phyloP scores from a whole-genome alignment of 2,113 vertebrate species.

The Hypomesus transpacificus region DNA sequence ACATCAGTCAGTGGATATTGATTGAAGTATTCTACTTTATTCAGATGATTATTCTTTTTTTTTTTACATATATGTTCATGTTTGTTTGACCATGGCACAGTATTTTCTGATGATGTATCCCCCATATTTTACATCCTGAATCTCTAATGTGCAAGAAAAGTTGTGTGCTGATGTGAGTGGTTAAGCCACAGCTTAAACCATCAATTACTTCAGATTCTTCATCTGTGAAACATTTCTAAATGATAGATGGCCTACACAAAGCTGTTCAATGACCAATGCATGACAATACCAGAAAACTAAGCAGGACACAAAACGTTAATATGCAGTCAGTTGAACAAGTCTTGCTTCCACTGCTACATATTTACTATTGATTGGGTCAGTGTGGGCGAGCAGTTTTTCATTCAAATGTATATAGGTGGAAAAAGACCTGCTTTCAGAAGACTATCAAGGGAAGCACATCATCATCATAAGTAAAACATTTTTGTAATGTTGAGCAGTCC shows the following conservation, averaged over 20 bases:
- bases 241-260: too few species aligned
- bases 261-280: not conserved
- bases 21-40: conserved; percentile 15
- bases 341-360: not conserved
- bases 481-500: not conserved
- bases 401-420: not conserved
- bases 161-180: too few species aligned
- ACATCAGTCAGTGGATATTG: conserved; percentile 3
- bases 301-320: not conserved
- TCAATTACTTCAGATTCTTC: too few species aligned
- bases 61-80: not conserved
- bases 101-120: not conserved
- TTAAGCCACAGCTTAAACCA: too few species aligned
- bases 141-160: too few species aligned
- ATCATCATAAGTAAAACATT: not conserved
- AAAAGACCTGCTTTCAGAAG: not conserved
- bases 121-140: too few species aligned
- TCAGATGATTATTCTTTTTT: not conserved
- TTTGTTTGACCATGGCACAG: conserved; percentile 20
- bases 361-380: not conserved
- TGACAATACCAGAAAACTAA: not conserved
- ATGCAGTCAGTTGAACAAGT: not conserved
- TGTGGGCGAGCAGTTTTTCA: not conserved
- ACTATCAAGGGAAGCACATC: not conserved
- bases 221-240: too few species aligned